Conservation (phyloP, 1,140 invertebrate species). For the Aplysia californica region DNA sequence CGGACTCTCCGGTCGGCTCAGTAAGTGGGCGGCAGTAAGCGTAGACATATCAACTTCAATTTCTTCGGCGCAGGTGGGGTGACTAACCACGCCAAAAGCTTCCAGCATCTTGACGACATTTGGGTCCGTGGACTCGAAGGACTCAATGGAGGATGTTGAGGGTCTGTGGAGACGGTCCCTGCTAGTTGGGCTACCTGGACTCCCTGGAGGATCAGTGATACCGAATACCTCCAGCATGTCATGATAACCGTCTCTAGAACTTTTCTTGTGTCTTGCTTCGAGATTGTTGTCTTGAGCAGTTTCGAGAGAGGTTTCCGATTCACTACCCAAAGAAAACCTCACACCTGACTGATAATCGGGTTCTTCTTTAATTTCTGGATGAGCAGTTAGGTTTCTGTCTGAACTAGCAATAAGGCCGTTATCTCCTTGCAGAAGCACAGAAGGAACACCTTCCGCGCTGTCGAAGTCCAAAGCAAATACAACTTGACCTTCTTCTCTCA, state of each 20-base stretch:
- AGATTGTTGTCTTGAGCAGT: background rate
- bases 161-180: constrained; percentile 9
- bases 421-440: too few relatives aligned
- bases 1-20: constrained; percentile 22
- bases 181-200: background rate
- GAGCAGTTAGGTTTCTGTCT: too few relatives aligned
- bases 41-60: background rate
- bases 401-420: too few relatives aligned
- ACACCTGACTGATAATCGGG: too few relatives aligned
- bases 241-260: constrained; percentile 7
- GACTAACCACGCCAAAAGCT: constrained; percentile 8
- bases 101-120: constrained; percentile 18
- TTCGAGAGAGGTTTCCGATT: too few relatives aligned
- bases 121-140: background rate
- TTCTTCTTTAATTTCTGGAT: background rate
- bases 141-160: background rate
- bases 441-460: too few relatives aligned
- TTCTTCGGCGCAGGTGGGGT: constrained; percentile 5
- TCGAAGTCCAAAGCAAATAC: too few relatives aligned
- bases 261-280: background rate
- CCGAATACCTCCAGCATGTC: constrained; percentile 22
- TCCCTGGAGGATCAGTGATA: background rate
- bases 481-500: too few relatives aligned
- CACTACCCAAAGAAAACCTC: too few relatives aligned
- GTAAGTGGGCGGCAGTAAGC: background rate